Evolutionary conservation across 2,888 invertebrate species (phyloP).

Genomic region (Phengaris arion): DNA sequence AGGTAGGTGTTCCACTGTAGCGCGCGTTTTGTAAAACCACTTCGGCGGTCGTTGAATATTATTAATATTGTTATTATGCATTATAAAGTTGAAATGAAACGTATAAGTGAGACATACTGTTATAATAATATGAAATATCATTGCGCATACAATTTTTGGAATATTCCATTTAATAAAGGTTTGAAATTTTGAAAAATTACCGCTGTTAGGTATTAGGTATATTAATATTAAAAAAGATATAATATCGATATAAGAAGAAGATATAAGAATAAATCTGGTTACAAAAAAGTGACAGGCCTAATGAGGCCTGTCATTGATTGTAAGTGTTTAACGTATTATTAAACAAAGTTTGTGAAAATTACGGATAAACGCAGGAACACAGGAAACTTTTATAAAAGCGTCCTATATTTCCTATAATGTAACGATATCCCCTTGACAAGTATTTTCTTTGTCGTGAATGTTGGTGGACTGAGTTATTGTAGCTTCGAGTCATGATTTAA

Average conservation of each 20-base stretch:
- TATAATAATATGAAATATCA: not conserved
- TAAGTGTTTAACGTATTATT: no score
- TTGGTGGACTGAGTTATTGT: not conserved
- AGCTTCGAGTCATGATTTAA: not conserved
- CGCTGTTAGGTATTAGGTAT: no score
- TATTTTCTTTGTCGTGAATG: constrained; percentile 11
- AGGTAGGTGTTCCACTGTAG: not conserved
- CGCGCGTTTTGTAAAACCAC: constrained; percentile 10
- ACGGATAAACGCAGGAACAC: not conserved
- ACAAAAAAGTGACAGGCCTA: no score
- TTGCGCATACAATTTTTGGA: not conserved
- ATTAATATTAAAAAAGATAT: no score
- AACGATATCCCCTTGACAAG: constrained; percentile 14
- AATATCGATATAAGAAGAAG: no score
- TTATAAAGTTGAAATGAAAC: constrained; percentile 1
- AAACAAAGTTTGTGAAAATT: not conserved
- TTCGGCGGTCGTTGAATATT: not conserved
- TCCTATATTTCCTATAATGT: not conserved
- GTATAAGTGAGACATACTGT: not conserved
- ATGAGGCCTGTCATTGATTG: no score
- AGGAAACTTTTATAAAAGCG: not conserved
- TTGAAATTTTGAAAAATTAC: no score
- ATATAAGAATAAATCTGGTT: no score
- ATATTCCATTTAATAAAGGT: not conserved
- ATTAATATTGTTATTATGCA: constrained; percentile 12